Evolutionary conservation across 2,888 invertebrate genomes (phyloP).

Genomic region (Tenthredo distinguenda): DNA sequence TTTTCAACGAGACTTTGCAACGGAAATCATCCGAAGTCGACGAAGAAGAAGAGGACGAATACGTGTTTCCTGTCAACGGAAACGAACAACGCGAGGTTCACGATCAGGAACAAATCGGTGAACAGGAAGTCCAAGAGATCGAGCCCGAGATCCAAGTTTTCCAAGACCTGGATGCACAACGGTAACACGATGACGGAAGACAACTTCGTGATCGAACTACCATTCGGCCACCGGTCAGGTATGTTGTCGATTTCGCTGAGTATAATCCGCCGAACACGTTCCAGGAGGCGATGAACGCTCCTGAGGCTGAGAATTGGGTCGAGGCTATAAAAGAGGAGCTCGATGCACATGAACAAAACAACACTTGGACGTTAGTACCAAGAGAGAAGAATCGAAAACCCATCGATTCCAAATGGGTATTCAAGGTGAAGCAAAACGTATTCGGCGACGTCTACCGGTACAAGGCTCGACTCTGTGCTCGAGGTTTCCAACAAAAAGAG

Average conservation of each 20-base stretch:
- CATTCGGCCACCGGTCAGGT: constrained; percentile 40
- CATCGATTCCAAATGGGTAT: constrained; percentile 58
- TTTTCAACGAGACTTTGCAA: constrained; percentile 45
- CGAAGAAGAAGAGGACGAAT: background rate
- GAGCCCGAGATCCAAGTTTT: no score
- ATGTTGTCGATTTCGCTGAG: constrained; percentile 54
- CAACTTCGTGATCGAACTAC: constrained; percentile 29
- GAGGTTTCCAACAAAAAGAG: constrained; percentile 52
- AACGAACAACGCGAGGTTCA: background rate
- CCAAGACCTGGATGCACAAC: no score
- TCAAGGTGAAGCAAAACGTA: constrained; percentile 54
- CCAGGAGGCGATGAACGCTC: constrained; percentile 52
- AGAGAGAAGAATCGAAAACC: constrained; percentile 19
- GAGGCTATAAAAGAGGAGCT: constrained; percentile 45
- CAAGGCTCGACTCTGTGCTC: constrained; percentile 55
- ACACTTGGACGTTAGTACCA: constrained; percentile 49
- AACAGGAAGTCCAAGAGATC: no score
- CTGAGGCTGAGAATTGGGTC: constrained; percentile 49
- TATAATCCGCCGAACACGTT: constrained; percentile 53
- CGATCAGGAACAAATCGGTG: no score
- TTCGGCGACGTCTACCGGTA: constrained; percentile 51
- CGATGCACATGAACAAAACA: constrained; percentile 49
- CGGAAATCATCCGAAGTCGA: background rate
- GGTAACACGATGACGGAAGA: background rate
- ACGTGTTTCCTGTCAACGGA: background rate